Evolutionary conservation across 2,113 vertebrate species (phyloP).

Genomic region (Plecotus auritus): DNA sequence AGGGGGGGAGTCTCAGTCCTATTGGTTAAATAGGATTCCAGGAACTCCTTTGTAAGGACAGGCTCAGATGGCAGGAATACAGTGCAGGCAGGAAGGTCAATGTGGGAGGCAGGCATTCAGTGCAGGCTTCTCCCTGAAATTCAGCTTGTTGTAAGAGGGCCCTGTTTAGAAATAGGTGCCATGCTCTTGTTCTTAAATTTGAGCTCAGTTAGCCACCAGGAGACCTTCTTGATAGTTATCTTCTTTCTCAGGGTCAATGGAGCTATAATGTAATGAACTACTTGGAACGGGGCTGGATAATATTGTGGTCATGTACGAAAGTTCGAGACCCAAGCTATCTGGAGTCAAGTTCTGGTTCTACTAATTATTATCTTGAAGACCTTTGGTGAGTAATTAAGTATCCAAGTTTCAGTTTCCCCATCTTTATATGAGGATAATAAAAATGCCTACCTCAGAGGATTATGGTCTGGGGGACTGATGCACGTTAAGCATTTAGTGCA

Average conservation of each 20-base stretch:
- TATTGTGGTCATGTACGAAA: neutral
- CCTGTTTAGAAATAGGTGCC: neutral
- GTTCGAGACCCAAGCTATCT: neutral
- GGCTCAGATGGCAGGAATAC: neutral
- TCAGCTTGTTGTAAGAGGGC: neutral
- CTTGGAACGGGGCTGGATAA: neutral
- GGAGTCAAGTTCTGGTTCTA: neutral
- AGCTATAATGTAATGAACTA: neutral
- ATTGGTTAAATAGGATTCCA: neutral
- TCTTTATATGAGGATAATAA: neutral
- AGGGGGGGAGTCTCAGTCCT: neutral
- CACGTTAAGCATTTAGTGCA: neutral
- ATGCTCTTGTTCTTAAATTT: neutral
- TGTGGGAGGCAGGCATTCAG: neutral
- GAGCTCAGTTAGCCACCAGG: neutral
- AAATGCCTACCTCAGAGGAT: neutral
- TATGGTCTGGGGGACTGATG: neutral
- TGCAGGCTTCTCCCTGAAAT: neutral
- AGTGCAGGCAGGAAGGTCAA: neutral
- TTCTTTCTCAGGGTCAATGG: neutral
- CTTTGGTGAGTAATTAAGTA: neutral
- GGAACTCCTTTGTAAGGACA: neutral
- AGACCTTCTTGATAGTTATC: neutral
- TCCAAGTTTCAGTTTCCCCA: neutral
- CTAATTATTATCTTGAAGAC: neutral